Conservation (phyloP, 23 tunicate genomes). For the Ciona savignyi region DNA sequence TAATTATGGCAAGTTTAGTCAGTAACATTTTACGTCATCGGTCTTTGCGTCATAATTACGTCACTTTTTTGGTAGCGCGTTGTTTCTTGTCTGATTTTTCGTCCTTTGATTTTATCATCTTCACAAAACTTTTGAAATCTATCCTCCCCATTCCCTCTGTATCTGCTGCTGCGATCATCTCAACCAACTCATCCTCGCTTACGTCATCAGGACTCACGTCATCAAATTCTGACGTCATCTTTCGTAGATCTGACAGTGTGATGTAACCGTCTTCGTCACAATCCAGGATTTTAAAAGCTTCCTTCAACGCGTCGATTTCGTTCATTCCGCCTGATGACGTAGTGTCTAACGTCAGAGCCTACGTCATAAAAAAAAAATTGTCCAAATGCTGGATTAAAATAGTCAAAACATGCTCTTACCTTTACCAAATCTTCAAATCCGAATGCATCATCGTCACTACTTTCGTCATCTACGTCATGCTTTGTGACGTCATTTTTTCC, state of each 20-base stretch:
- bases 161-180: slow-evolving; percentile 90
- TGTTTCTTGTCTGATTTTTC: slow-evolving; percentile 16
- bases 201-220: slow-evolving; percentile 38
- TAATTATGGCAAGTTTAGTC: not conserved
- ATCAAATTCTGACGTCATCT: slow-evolving; percentile 37
- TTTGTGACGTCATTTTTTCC: not conserved
- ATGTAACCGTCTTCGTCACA: slow-evolving; percentile 92
- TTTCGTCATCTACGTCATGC: not conserved
- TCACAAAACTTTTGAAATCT: slow-evolving; percentile 68
- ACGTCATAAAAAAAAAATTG: not conserved
- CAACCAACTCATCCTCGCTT: slow-evolving; percentile 33
- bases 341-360: slow-evolving; percentile 23
- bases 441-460: not conserved
- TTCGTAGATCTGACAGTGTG: slow-evolving; percentile 62
- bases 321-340: slow-evolving; percentile 3
- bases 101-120: slow-evolving; percentile 23
- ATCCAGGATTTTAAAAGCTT: slow-evolving; percentile 86
- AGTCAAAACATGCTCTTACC: not conserved
- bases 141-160: slow-evolving; percentile 68
- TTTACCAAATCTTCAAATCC: not conserved
- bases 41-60: too few relatives aligned
- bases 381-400: not conserved
- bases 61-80: not conserved
- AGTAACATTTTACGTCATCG: too few relatives aligned
- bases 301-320: slow-evolving; percentile 48